Evolutionary conservation across 2,113 vertebrate species (phyloP).

Genomic region (Nothoprocta perdicaria): DNA sequence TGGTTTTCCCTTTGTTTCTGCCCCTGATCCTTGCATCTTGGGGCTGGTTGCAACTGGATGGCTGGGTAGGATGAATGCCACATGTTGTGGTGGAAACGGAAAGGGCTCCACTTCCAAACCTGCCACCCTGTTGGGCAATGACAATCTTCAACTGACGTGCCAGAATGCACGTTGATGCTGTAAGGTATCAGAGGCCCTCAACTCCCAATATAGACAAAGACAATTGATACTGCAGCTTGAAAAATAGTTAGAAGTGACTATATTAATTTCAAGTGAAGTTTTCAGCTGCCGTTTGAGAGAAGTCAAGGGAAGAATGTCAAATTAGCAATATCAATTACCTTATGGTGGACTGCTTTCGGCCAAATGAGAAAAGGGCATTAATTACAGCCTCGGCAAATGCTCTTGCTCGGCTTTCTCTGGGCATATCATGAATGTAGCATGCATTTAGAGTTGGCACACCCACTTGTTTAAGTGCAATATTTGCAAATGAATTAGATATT

Average conservation of each 20-base stretch:
- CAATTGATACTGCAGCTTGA: background rate
- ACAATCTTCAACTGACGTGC: background rate
- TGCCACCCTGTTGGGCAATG: background rate
- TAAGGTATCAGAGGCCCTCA: background rate
- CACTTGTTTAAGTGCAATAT: constrained; percentile 3
- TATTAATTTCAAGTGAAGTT: background rate
- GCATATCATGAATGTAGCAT: background rate
- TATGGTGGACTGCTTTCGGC: background rate
- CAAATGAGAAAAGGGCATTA: background rate
- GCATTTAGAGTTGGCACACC: background rate
- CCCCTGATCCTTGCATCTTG: fast-evolving
- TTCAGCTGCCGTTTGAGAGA: background rate
- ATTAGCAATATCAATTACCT: background rate
- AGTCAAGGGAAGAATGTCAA: background rate
- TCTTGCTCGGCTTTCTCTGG: background rate
- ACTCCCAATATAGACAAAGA: background rate
- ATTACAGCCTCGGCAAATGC: constrained; percentile 12
- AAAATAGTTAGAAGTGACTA: background rate
- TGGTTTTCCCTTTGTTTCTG: background rate
- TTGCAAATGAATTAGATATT: background rate
- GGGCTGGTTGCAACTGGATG: fast-evolving
- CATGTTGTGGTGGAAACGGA: background rate
- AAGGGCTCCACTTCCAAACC: background rate
- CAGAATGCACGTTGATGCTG: fast-evolving
- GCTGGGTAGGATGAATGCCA: too few species aligned